These are phyloP conservation scores for Physella acuta DNA, from an alignment of 1,140 invertebrate species.

Conservation along the genomic window DNA sequence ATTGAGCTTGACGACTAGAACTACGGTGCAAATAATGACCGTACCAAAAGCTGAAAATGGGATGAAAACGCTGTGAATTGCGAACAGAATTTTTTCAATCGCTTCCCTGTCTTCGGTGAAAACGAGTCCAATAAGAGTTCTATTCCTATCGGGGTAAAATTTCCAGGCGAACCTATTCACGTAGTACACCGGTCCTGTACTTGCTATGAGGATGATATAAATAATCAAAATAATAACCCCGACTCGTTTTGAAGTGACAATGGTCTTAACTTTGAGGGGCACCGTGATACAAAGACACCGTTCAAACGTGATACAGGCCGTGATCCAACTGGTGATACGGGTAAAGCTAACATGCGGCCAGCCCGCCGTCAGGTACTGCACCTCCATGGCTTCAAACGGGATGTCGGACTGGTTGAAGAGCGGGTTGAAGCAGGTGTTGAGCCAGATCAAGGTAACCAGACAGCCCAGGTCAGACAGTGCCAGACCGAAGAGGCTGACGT, in stretches of 20 bases:
- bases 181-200: background rate
- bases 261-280: background rate
- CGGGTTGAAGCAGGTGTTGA: background rate
- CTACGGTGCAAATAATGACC: constrained; percentile 4
- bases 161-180: background rate
- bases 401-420: background rate
- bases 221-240: background rate
- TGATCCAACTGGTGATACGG: background rate
- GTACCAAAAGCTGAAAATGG: background rate
- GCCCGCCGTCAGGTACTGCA: background rate
- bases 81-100: background rate
- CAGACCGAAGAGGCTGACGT: background rate
- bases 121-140: constrained; percentile 5
- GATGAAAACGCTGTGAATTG: background rate
- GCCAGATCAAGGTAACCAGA: background rate
- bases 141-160: background rate
- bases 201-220: background rate
- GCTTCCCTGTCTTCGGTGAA: background rate
- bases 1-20: constrained; percentile 1
- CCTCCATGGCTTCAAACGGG: background rate
- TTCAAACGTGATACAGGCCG: background rate
- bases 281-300: background rate
- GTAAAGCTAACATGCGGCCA: background rate
- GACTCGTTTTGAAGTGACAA: background rate
- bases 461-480: background rate